phyloP scores from a whole-genome alignment of 2,113 vertebrate species.

The Pollachius pollachius region DNA sequence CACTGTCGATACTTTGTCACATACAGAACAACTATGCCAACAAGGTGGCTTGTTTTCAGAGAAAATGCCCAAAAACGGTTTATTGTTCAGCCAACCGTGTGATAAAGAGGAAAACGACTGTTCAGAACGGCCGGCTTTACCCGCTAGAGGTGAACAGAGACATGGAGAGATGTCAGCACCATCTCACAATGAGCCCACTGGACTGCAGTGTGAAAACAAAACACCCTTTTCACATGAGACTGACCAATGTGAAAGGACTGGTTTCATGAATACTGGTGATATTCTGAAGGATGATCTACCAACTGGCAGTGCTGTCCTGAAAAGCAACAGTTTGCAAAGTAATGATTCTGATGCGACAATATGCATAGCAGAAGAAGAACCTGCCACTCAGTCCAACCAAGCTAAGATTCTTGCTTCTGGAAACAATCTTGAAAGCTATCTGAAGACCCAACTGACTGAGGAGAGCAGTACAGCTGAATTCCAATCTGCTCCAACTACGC shows the following conservation, averaged over 20 bases:
- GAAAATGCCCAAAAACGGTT: conserved; percentile 69
- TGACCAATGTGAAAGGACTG: conserved; percentile 11
- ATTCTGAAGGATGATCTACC: conserved; percentile 34
- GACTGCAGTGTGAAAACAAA: conserved; percentile 30
- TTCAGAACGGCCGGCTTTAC: conserved; percentile 62
- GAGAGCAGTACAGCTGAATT: conserved; percentile 17
- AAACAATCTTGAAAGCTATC: conserved; percentile 27
- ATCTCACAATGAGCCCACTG: conserved; percentile 25
- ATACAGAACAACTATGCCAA: conserved; percentile 41
- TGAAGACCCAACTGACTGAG: conserved; percentile 11
- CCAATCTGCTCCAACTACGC: conserved; percentile 41
- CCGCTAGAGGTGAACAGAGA: conserved; percentile 56
- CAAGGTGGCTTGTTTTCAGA: conserved; percentile 63
- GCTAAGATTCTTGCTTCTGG: not conserved
- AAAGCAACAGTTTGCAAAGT: conserved; percentile 9
- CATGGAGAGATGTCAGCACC: conserved; percentile 25
- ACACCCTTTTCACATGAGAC: conserved; percentile 21
- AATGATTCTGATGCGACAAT: conserved; percentile 1
- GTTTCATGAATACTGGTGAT: conserved; percentile 42
- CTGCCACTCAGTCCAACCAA: not conserved
- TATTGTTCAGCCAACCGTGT: conserved; percentile 62
- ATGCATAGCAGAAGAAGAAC: not conserved
- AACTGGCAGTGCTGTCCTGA: conserved; percentile 8
- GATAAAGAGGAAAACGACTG: conserved; percentile 54
- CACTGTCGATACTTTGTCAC: conserved; percentile 10